phyloP scores from a whole-genome alignment of 2,888 invertebrate species.

The Cryptophagus acutangulus region DNA sequence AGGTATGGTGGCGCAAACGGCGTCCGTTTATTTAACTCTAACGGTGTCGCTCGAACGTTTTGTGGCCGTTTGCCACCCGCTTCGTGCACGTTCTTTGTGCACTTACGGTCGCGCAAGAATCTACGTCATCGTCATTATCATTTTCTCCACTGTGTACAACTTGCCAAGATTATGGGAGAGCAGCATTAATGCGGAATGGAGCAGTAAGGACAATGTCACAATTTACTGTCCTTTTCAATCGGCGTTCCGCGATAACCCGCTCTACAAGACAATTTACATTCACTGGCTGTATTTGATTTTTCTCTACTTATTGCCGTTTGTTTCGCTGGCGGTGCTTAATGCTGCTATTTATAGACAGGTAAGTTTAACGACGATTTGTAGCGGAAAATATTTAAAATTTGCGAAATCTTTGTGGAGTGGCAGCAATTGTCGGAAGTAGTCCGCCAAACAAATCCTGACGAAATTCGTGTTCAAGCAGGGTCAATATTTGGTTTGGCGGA shows the following conservation, averaged over 20 bases:
- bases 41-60: constrained; percentile 91
- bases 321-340: constrained; percentile 83
- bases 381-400: no score
- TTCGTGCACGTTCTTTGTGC: constrained; percentile 83
- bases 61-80: constrained; percentile 88
- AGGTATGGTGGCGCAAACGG: constrained; percentile 84
- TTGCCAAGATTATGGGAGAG: constrained; percentile 75
- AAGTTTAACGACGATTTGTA: constrained; percentile 36
- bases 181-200: constrained; percentile 42
- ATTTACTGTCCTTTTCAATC: constrained; percentile 71
- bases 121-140: constrained; percentile 76
- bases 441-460: no score
- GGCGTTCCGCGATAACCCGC: constrained; percentile 60
- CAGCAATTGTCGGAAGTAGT: no score
- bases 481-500: no score
- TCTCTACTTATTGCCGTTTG: constrained; percentile 90
- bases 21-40: constrained; percentile 86
- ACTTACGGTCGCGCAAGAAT: constrained; percentile 81
- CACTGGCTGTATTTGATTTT: constrained; percentile 92
- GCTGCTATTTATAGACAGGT: constrained; percentile 84
- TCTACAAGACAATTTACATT: constrained; percentile 83
- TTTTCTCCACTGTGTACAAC: constrained; percentile 82
- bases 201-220: constrained; percentile 52
- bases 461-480: no score
- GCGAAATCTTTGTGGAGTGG: no score